A percentile compares a stretch with the other conserved stretches of the same genome.
Conservation (phyloP, 2,797 vertebrate species). For the Epinephelus coioides region DNA sequence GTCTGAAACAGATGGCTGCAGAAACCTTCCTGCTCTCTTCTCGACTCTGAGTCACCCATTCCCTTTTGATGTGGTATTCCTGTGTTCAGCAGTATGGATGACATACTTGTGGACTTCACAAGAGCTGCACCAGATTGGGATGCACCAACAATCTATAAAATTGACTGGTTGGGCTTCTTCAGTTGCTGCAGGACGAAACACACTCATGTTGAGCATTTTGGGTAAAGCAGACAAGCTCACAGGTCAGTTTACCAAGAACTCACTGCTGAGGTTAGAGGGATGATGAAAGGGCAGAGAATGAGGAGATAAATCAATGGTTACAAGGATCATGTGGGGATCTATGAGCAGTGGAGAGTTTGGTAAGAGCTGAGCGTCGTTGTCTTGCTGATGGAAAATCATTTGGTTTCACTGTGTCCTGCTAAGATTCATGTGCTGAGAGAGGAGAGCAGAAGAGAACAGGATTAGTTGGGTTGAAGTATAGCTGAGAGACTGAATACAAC, state of each 20-base stretch:
- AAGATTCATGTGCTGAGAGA: background rate
- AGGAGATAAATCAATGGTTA: background rate
- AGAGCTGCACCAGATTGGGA: constrained; percentile 22
- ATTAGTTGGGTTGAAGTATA: background rate
- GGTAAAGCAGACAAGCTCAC: background rate
- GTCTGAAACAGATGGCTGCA: constrained; percentile 58
- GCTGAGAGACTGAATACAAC: background rate
- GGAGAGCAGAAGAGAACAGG: background rate
- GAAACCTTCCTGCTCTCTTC: constrained; percentile 36
- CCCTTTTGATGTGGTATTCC: constrained; percentile 39
- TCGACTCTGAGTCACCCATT: constrained; percentile 49
- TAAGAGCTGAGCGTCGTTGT: background rate
- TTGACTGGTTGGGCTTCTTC: constrained; percentile 23
- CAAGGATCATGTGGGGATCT: constrained; percentile 1
- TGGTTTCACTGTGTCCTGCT: background rate
- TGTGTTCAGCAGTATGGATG: constrained; percentile 18
- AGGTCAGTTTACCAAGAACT: background rate
- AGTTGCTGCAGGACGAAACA: constrained; percentile 10
- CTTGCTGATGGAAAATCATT: background rate
- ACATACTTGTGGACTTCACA: constrained; percentile 22
- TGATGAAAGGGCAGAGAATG: background rate
- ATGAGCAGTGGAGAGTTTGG: background rate
- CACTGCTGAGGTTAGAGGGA: background rate
- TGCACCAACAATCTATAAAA: constrained; percentile 39
- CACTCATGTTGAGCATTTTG: background rate